Base-by-base conservation (phyloP, 1,140 invertebrate genomes). In the Teleopsis dalmanni region DNA sequence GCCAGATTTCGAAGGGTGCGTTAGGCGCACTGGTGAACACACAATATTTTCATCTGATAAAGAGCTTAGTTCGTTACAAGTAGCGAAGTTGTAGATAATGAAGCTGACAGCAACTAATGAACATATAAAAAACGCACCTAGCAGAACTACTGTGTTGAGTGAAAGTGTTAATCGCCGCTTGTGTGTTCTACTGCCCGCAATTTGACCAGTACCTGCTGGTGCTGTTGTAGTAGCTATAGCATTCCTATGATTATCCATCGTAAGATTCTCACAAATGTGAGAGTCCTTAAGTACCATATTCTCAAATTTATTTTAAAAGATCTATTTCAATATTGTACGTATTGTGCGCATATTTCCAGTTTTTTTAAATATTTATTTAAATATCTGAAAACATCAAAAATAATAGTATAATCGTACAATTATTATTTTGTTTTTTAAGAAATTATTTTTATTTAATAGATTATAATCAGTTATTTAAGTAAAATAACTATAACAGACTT, bases 41-140 rank as follows among this genome's bases (percentile, higher is more conserved):
- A 65, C 53, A 6, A 60, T 52, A n/a, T 62, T 51, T 14, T 62
- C 60, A 21, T 53, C 48, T 14, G 56, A 51, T 11, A 52, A 46
- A 6, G 56, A 51, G 2, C 62, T 46, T 14, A 74, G 69, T 42
- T 72, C 55, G 52, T 76, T 73, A 40, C 81, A 83, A 0, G 80
- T 78, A 3, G 80, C 79, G 49, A 83, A 82, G 64, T 84, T 82
- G 55, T 83, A 83, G 3, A 84, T 81, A 41, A 84, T 65, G 4
- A 84, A 75, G 3, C 80, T 78, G 7, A 82, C 82, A 26, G 76
- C 76, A 5, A 69, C 41, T 18, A 69, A 34, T 3, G 60, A 65
- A 51, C 62, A 69, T 6, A 61, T 27, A 18, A 69, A 66, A 41
- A 69, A 61, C 36, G 65, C 56, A 16, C 29, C 55, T 31, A 66